Conservation (phyloP, 2,888 invertebrate species). For the Leptinotarsa peninsularis region DNA sequence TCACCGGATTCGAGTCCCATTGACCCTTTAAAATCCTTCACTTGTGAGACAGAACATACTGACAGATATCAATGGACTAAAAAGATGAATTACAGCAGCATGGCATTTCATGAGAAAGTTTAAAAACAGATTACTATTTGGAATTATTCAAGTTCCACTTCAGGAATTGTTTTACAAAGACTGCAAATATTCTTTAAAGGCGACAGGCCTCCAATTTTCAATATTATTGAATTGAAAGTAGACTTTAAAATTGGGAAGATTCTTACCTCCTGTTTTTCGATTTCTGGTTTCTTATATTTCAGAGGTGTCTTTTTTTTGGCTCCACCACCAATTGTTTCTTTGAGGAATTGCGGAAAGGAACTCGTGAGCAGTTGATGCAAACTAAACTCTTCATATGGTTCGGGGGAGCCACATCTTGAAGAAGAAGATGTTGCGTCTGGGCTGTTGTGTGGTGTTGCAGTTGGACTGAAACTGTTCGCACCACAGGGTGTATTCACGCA, state of each 20-base stretch:
- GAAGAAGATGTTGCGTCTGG: conserved; percentile 77
- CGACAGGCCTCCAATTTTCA: too few species aligned
- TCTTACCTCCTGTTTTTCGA: conserved; percentile 54
- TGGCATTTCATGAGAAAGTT: too few species aligned
- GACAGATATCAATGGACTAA: too few species aligned
- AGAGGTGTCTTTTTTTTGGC: conserved; percentile 57
- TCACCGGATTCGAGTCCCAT: too few species aligned
- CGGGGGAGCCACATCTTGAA: conserved; percentile 70
- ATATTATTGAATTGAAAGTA: too few species aligned
- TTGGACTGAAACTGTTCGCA: conserved; percentile 78
- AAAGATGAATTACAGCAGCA: too few species aligned
- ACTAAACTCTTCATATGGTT: conserved; percentile 63
- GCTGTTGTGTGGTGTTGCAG: conserved; percentile 90
- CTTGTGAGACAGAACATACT: too few species aligned
- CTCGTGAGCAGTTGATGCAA: conserved; percentile 71
- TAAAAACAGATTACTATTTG: too few species aligned
- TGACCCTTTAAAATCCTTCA: too few species aligned
- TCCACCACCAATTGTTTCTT: conserved; percentile 73
- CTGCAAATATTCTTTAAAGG: too few species aligned
- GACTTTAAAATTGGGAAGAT: neutral
- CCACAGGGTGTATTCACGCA: conserved; percentile 75
- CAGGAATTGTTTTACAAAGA: too few species aligned
- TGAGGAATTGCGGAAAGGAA: conserved; percentile 75
- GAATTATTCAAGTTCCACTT: conserved; percentile 6
- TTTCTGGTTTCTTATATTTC: conserved; percentile 37